These are phyloP conservation scores for Ophioninae sp. DNA, from an alignment of 2,888 invertebrate genomes.

Conservation along the genomic window DNA sequence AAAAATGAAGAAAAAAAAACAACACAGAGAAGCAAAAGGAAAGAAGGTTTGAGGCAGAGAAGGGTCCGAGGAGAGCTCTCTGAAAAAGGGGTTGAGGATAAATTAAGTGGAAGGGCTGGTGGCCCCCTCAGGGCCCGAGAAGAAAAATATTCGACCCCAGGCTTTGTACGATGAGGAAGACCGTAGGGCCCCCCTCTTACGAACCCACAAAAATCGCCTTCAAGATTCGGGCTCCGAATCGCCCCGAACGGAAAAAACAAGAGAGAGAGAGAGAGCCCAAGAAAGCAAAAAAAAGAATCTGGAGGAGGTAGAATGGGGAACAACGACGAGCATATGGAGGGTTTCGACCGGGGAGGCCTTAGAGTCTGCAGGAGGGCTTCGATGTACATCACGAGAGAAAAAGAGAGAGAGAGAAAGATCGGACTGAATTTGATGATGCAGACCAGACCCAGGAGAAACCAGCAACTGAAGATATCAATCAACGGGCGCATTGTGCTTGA, in stretches of 20 bases:
- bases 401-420: slow-evolving; percentile 26
- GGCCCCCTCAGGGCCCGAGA: slow-evolving; percentile 67
- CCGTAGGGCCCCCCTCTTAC: slow-evolving; percentile 57
- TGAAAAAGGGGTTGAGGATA: slow-evolving; percentile 71
- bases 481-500: slow-evolving; percentile 78
- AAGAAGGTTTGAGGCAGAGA: slow-evolving; percentile 7
- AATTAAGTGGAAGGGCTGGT: slow-evolving; percentile 76
- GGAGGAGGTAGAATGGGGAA: slow-evolving; percentile 30
- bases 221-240: slow-evolving; percentile 6
- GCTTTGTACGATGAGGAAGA: slow-evolving; percentile 67
- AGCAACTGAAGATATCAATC: slow-evolving; percentile 78
- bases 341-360: slow-evolving; percentile 52
- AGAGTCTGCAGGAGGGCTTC: slow-evolving; percentile 59
- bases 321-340: slow-evolving; percentile 48
- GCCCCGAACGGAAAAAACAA: slow-evolving; percentile 57
- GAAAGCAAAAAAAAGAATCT: slow-evolving; percentile 51
- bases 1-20: slow-evolving; percentile 30
- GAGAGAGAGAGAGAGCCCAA: slow-evolving; percentile 44
- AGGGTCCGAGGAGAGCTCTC: slow-evolving; percentile 52
- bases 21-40: slow-evolving; percentile 33
- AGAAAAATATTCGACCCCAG: slow-evolving; percentile 70
- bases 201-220: slow-evolving; percentile 53
- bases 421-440: slow-evolving; percentile 42
- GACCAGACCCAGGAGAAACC: slow-evolving; percentile 50
- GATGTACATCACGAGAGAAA: slow-evolving; percentile 47